Evolutionary conservation across 1,140 invertebrate species (phyloP), one percentile per base, ranked within the genome.

Genomic region (Sitophilus oryzae): DNA sequence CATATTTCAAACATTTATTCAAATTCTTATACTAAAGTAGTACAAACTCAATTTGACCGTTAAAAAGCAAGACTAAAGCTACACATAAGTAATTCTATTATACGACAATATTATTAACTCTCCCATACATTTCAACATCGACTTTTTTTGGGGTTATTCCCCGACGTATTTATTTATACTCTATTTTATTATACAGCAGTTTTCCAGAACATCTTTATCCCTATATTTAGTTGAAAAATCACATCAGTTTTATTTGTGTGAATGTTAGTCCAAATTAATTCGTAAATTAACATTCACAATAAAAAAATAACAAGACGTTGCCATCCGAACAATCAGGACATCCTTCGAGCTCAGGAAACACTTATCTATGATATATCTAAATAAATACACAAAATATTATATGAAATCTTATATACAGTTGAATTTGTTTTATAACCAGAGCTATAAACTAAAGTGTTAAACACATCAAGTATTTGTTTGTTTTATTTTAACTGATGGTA

Each of bases 1-100:
- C 5, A 20, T 20, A 42, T 42, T 20, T 42, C 19, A 42, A 18
- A 42, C 40, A 42, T 42, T 42, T 42, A 42, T 42, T 42, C 16
- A 42, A 42, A 42, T 18, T 18, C 40, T 20, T 42, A 42, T 30
- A 30, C 25, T 30, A 42, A 18, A 42, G 10, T 18, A 41, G 6
- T 38, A 41, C 38, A 41, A 42, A 42, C 40, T 42, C 40, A 15
- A 42, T 18, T 42, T 42, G 2, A 42, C 15, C 18, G 10, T 18
- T 42, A 15, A 42, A 42, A 42, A 42, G 2, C 16, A 18, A 18
- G 5, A 1, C 16, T 42, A 42, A 42, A 42, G 16, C 40, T 42
- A 42, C 40, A 42, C 15, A n/a, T n/a, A 1, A 5, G 18, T 18
- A 30, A 6, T 11, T 30, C 25, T 30, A 30, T 6, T 11, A 11